Conservation (phyloP, 2,888 invertebrate species). For the Spodoptera picta region DNA sequence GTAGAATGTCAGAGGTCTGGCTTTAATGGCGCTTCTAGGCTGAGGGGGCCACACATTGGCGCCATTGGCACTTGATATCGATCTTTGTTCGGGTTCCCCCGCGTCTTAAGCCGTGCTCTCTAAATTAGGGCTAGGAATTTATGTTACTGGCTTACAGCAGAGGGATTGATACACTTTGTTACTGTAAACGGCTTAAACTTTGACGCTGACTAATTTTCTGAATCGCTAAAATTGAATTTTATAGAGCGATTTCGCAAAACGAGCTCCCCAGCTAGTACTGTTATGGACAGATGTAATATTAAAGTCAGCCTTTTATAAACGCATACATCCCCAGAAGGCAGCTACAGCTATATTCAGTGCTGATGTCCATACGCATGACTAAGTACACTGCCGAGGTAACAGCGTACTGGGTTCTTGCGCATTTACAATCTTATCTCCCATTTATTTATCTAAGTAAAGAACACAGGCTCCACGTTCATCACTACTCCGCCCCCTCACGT, state of each 20-base stretch:
- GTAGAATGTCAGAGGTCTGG: conserved; percentile 73
- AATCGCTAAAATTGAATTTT: conserved; percentile 59
- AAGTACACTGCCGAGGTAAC: conserved; percentile 31
- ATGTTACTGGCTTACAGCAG: conserved; percentile 75
- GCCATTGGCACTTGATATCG: conserved; percentile 85
- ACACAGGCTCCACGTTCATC: conserved; percentile 41
- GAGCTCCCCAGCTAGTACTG: conserved; percentile 39
- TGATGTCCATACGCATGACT: conserved; percentile 22
- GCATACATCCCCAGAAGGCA: conserved; percentile 7
- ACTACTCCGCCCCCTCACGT: conserved; percentile 54
- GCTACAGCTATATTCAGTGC: conserved; percentile 14
- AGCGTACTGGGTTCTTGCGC: conserved; percentile 10
- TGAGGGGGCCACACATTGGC: conserved; percentile 81
- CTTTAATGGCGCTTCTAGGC: conserved; percentile 69
- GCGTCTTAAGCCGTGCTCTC: conserved; percentile 76
- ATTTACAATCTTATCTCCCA: conserved; percentile 53
- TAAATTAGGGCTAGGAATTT: conserved; percentile 83
- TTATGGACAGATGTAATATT: conserved; percentile 16
- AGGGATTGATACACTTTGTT: conserved; percentile 64
- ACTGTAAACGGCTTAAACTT: conserved; percentile 63
- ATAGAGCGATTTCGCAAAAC: conserved; percentile 31
- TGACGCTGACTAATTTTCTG: conserved; percentile 64
- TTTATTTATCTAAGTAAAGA: conserved; percentile 54
- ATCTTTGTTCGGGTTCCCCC: conserved; percentile 83
- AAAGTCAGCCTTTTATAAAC: neutral